Conservation (phyloP, 2,113 vertebrate species). For the Macrotus californicus region DNA sequence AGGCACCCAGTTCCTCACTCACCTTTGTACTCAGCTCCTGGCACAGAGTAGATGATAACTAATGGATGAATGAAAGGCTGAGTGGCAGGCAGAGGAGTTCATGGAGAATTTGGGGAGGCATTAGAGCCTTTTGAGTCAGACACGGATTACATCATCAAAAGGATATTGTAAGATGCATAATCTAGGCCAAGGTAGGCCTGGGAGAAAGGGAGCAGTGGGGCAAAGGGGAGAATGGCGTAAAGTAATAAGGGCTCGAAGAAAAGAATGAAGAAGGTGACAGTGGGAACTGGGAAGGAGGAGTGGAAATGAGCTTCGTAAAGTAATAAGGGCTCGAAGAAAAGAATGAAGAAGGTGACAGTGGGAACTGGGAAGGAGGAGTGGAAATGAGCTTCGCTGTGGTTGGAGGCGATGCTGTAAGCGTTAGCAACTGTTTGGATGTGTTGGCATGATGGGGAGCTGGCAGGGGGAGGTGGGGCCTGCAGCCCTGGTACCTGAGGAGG, state of each 20-base stretch:
- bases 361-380: neutral
- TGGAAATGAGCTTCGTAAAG: neutral
- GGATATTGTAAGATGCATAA: neutral
- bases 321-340: neutral
- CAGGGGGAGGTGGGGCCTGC: neutral
- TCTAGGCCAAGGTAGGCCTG: neutral
- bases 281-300: neutral
- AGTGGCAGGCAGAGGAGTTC: neutral
- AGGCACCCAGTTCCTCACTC: neutral
- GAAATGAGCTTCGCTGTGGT: neutral
- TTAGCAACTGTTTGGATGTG: neutral
- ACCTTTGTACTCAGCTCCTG: neutral
- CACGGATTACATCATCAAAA: neutral
- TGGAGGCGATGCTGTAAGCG: neutral
- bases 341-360: neutral
- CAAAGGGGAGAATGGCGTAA: neutral
- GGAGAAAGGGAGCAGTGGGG: neutral
- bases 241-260: neutral
- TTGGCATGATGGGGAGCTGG: neutral
- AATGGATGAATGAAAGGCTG: neutral
- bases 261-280: neutral
- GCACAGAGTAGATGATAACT: neutral
- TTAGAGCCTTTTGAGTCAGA: neutral
- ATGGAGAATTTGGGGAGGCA: neutral
- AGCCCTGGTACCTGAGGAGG: neutral